Conservation (phyloP, 2,113 vertebrate genomes). For the Onychostoma macrolepis region DNA sequence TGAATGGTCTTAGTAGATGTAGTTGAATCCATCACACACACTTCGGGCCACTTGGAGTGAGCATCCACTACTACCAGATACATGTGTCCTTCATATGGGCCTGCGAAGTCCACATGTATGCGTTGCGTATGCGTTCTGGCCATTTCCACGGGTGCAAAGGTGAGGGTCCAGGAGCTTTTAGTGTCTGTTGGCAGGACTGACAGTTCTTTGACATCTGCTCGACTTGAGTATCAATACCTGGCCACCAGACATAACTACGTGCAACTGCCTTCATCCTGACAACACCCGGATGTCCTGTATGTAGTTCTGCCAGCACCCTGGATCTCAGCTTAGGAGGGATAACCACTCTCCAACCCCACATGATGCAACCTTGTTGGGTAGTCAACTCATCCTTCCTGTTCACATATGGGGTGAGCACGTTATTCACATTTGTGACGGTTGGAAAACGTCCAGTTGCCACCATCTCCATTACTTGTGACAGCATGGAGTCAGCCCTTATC, state of each 20-base stretch:
- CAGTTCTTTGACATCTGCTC: slow-evolving; percentile 26
- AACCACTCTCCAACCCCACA: slow-evolving; percentile 34
- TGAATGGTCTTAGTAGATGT: slow-evolving; percentile 18
- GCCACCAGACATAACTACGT: slow-evolving; percentile 44
- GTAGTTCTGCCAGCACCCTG: slow-evolving; percentile 21
- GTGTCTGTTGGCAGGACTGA: neutral
- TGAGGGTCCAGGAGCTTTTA: neutral
- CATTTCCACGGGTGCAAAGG: slow-evolving; percentile 26
- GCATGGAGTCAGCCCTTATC: neutral
- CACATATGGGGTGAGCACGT: neutral
- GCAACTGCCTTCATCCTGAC: slow-evolving; percentile 41
- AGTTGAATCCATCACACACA: neutral
- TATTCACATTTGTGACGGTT: neutral
- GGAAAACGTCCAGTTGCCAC: neutral
- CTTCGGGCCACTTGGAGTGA: neutral
- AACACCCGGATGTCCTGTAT: slow-evolving; percentile 39
- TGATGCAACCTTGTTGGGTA: slow-evolving; percentile 5
- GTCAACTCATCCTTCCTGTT: slow-evolving; percentile 13
- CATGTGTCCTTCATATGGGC: neutral
- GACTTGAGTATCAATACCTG: slow-evolving; percentile 19
- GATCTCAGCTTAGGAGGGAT: slow-evolving; percentile 16
- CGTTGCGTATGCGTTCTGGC: slow-evolving; percentile 25
- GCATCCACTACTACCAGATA: too few relatives aligned
- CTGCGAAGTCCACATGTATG: slow-evolving; percentile 39
- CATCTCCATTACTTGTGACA: slow-evolving; percentile 28